These are phyloP conservation scores for Lampris incognitus DNA, from an alignment of 2,113 vertebrate species.

Conservation along the genomic window DNA sequence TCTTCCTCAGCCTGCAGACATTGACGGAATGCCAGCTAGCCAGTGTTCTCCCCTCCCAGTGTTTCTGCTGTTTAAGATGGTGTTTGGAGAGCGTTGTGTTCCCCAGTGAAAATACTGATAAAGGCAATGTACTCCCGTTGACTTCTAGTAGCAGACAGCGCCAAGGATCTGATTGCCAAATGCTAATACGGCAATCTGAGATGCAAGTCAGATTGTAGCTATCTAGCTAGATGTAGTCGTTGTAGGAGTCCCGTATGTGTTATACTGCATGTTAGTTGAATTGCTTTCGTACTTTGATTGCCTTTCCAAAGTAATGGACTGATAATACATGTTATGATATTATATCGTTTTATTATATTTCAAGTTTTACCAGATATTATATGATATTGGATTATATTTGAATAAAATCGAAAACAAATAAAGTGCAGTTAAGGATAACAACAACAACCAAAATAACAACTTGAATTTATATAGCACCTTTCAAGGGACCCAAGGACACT, in stretches of 20 bases:
- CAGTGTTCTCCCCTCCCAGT: constrained; percentile 20
- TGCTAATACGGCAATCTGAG: constrained; percentile 60
- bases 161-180: constrained; percentile 47
- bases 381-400: too few relatives aligned
- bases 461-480: too few relatives aligned
- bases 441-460: too few relatives aligned
- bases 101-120: constrained; percentile 52
- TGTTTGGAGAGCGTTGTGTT: constrained; percentile 40
- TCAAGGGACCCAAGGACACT: too few relatives aligned
- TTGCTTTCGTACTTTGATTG: too few relatives aligned
- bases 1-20: background rate
- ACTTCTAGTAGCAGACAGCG: constrained; percentile 21
- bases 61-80: constrained; percentile 8
- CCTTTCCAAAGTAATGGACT: too few relatives aligned
- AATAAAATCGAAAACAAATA: too few relatives aligned
- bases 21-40: background rate
- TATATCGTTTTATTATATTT: too few relatives aligned
- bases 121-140: constrained; percentile 32
- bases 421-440: too few relatives aligned
- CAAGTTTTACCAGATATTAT: too few relatives aligned
- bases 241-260: background rate
- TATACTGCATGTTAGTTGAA: too few relatives aligned
- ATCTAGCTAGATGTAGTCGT: background rate
- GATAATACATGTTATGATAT: too few relatives aligned
- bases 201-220: constrained; percentile 8